A percentile compares a stretch with the other conserved stretches of the same genome.
phyloP scores from a whole-genome alignment of 2,888 invertebrate genomes.

The Pseudolycoriella hygida region DNA sequence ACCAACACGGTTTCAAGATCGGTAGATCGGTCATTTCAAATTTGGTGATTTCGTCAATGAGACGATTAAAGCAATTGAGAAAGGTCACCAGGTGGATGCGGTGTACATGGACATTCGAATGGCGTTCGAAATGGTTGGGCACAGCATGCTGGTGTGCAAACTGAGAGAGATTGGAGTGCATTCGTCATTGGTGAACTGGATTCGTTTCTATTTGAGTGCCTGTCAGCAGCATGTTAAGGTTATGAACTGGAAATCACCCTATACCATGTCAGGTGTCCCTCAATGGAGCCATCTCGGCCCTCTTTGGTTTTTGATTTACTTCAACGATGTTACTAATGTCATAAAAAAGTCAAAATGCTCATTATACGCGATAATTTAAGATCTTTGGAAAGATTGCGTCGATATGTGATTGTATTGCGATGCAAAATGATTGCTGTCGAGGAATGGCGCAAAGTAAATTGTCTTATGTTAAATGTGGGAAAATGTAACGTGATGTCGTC shows the following conservation, averaged over 20 bases:
- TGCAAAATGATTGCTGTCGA: no score
- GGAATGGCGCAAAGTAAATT: no score
- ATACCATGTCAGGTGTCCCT: constrained; percentile 4
- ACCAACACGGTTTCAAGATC: no score
- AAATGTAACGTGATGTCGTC: no score
- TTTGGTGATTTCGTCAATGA: no score
- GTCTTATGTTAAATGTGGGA: no score
- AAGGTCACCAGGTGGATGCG: background rate
- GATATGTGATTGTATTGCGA: no score
- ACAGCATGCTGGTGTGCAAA: background rate
- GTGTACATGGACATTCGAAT: background rate
- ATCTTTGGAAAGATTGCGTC: no score
- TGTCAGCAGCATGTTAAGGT: background rate
- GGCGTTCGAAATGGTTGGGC: background rate
- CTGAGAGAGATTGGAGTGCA: background rate
- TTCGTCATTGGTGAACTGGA: background rate
- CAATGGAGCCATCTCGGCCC: background rate
- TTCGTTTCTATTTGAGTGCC: background rate
- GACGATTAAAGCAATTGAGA: no score
- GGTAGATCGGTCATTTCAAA: no score
- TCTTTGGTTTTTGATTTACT: background rate
- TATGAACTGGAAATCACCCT: background rate
- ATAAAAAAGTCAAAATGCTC: background rate
- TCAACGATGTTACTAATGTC: background rate
- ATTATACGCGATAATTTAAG: no score